Conservation (phyloP, 1,140 invertebrate species). For the Drosophila trapezifrons region DNA sequence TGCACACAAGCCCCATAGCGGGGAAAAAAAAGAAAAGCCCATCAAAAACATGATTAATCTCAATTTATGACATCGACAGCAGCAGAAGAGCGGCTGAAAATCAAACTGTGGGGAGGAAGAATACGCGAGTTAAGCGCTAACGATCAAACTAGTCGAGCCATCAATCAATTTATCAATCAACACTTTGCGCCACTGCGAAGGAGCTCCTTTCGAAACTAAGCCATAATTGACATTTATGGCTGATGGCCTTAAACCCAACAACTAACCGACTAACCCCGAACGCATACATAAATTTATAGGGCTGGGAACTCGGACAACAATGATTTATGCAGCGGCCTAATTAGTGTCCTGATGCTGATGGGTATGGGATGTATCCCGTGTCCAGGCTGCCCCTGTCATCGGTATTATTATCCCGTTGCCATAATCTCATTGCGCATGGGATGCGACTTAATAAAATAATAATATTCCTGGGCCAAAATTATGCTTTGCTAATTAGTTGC, state of each 20-base stretch:
- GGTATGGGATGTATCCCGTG: constrained; percentile 1
- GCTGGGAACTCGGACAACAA: constrained; percentile 4
- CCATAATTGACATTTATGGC: constrained; percentile 51
- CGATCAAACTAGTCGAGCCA: constrained; percentile 63
- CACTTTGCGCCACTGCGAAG: constrained; percentile 28
- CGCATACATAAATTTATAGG: constrained; percentile 15
- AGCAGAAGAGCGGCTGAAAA: constrained; percentile 16
- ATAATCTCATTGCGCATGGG: constrained; percentile 23
- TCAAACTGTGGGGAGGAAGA: constrained; percentile 12
- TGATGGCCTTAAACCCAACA: constrained; percentile 20
- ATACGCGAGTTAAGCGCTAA: constrained; percentile 29
- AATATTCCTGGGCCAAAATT: constrained; percentile 40
- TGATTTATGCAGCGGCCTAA: constrained; percentile 50
- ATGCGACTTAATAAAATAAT: constrained; percentile 52
- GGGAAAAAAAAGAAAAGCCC: constrained; percentile 20
- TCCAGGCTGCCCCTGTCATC: constrained; percentile 12
- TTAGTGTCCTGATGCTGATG: constrained; percentile 22
- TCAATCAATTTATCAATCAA: constrained; percentile 80
- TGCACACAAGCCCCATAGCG: constrained; percentile 11
- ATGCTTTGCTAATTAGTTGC: constrained; percentile 70
- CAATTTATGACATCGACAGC: constrained; percentile 74
- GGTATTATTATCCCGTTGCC: constrained; percentile 28
- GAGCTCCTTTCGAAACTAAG: constrained; percentile 14
- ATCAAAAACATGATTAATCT: constrained; percentile 79
- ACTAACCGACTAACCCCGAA: constrained; percentile 17